These are phyloP conservation scores for Styela clava DNA, from an alignment of 23 tunicate species.

Conservation along the genomic window DNA sequence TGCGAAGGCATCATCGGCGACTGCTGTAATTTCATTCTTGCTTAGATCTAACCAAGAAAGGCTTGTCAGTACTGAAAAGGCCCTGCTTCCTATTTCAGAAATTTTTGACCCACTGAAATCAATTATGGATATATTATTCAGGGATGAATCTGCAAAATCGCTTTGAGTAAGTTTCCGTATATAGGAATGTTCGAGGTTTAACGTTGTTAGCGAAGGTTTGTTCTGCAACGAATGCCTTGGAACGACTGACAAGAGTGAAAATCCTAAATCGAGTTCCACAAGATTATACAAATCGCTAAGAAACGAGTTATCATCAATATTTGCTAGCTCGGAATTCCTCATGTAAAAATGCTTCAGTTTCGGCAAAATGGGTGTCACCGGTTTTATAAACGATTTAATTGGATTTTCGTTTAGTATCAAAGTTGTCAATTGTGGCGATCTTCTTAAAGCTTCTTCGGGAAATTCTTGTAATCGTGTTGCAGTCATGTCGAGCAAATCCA, in stretches of 20 bases:
- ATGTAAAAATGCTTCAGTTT: neutral
- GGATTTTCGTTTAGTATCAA: constrained; percentile 13
- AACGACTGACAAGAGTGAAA: neutral
- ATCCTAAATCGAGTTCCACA: constrained; percentile 1
- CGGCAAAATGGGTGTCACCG: constrained; percentile 7
- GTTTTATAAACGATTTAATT: neutral
- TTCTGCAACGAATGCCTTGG: neutral
- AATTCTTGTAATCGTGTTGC: neutral
- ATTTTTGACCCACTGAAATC: constrained; percentile 8
- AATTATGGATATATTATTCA: neutral
- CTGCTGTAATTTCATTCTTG: neutral
- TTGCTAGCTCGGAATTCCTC: neutral
- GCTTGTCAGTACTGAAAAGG: neutral
- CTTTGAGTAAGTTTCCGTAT: neutral
- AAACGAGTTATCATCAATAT: constrained; percentile 2
- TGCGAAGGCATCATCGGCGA: constrained; percentile 12
- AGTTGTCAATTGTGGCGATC: constrained; percentile 1
- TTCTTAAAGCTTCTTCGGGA: constrained; percentile 18
- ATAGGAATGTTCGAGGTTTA: neutral
- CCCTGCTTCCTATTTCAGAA: neutral
- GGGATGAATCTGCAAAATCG: neutral
- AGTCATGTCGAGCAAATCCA: neutral
- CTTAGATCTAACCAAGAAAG: neutral
- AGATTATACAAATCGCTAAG: neutral
- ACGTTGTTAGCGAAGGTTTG: neutral